Evolutionary conservation across 2,113 vertebrate species (phyloP).

Genomic region (Psammodynastes pulverulentus): DNA sequence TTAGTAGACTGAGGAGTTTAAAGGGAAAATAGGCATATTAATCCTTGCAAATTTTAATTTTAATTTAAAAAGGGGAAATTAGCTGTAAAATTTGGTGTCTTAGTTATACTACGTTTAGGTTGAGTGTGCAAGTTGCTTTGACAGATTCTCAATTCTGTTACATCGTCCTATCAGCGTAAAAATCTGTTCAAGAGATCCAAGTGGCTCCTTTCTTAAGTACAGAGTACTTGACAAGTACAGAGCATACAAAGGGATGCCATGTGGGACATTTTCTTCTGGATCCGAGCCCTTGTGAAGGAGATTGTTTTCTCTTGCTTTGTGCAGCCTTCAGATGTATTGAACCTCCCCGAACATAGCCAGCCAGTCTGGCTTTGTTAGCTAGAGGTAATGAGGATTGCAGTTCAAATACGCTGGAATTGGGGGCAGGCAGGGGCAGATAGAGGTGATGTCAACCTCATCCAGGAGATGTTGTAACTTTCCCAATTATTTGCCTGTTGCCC

Average conservation of each 20-base stretch:
- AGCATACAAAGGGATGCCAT: background rate
- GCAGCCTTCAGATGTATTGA: background rate
- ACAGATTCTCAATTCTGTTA: background rate
- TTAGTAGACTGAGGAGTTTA: background rate
- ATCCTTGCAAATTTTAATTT: background rate
- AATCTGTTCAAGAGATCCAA: background rate
- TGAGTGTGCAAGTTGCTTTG: background rate
- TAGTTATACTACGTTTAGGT: background rate
- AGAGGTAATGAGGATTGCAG: background rate
- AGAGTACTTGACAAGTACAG: background rate
- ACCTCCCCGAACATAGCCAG: background rate
- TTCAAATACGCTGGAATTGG: background rate
- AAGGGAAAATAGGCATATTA: background rate
- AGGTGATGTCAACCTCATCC: background rate
- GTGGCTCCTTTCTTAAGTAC: background rate
- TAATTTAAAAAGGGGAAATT: background rate
- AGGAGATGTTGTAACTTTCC: background rate
- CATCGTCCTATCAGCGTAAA: background rate
- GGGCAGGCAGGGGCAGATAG: background rate
- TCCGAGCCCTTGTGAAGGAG: background rate
- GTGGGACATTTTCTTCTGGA: background rate
- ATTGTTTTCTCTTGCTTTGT: background rate
- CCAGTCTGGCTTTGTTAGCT: background rate
- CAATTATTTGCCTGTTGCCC: background rate
- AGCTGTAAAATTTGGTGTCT: background rate